phyloP scores from a whole-genome alignment of 2,888 invertebrate genomes.

The Philaethria dido region DNA sequence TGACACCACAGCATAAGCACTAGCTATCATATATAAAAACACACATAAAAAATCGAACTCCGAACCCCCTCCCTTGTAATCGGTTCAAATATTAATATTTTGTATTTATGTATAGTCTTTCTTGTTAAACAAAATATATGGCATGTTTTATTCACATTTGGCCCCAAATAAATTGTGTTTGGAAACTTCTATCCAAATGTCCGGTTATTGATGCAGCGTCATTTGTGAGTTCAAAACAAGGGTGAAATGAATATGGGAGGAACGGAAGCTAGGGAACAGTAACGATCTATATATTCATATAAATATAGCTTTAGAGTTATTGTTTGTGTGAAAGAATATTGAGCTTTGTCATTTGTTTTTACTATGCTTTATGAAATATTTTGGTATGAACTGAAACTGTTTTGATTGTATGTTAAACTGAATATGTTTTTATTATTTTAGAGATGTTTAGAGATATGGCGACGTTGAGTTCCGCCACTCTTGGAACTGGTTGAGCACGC shows the following conservation, averaged over 20 bases:
- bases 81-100: background rate
- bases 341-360: constrained; percentile 1
- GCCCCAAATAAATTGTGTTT: constrained; percentile 1
- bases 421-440: no score
- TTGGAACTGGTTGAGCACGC: no score
- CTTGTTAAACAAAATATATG: background rate
- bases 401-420: no score
- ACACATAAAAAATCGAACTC: no score
- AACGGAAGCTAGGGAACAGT: constrained; percentile 42
- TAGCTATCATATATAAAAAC: no score
- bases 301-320: constrained; percentile 62
- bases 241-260: constrained; percentile 17
- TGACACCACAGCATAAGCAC: no score
- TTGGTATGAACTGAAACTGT: no score
- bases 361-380: background rate
- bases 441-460: no score
- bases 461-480: no score
- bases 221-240: constrained; percentile 22
- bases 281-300: constrained; percentile 67
- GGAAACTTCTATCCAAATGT: constrained; percentile 6
- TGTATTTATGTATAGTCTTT: background rate
- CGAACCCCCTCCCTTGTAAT: no score
- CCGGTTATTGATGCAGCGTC: constrained; percentile 26
- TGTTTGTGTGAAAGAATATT: constrained; percentile 1
- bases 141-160: constrained; percentile 9